Evolutionary conservation across 1,140 invertebrate species (phyloP).

Genomic region (Limonius californicus): DNA sequence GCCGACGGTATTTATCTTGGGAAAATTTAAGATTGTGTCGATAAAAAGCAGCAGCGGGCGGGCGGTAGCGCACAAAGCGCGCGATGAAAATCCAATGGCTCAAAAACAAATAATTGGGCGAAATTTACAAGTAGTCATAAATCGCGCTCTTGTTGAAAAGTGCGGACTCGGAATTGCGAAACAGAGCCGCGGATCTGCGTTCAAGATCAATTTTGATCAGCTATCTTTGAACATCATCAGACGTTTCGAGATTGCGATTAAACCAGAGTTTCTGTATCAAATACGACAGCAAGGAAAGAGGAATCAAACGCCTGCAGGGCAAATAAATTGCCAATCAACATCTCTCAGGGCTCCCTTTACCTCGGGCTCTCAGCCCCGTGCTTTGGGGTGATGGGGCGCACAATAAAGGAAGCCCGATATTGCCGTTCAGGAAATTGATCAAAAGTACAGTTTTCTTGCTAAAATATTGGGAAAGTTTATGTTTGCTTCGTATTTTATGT

Average conservation of each 20-base stretch:
- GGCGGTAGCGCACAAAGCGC: too few relatives aligned
- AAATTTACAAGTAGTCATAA: too few relatives aligned
- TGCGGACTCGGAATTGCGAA: too few relatives aligned
- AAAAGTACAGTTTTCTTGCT: constrained; percentile 19
- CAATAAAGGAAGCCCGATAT: constrained; percentile 23
- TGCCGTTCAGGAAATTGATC: constrained; percentile 21
- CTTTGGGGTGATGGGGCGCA: constrained; percentile 14
- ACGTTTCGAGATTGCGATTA: constrained; percentile 8
- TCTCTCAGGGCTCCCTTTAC: constrained; percentile 32
- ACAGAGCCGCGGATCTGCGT: neutral
- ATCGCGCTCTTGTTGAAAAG: too few relatives aligned
- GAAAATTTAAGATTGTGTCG: too few relatives aligned
- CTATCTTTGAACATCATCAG: neutral
- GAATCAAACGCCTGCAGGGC: constrained; percentile 39
- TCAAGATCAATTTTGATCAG: neutral
- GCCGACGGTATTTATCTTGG: too few relatives aligned
- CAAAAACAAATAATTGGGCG: too few relatives aligned
- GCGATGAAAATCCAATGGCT: too few relatives aligned
- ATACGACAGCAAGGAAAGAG: constrained; percentile 17
- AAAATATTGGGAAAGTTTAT: constrained; percentile 3
- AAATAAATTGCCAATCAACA: constrained; percentile 44
- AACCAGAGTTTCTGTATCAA: constrained; percentile 20
- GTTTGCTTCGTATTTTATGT: too few relatives aligned
- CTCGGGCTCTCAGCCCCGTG: constrained; percentile 9
- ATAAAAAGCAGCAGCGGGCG: too few relatives aligned